Evolutionary conservation across 2,797 vertebrate genomes (phyloP).

Genomic region (Champsocephalus esox): DNA sequence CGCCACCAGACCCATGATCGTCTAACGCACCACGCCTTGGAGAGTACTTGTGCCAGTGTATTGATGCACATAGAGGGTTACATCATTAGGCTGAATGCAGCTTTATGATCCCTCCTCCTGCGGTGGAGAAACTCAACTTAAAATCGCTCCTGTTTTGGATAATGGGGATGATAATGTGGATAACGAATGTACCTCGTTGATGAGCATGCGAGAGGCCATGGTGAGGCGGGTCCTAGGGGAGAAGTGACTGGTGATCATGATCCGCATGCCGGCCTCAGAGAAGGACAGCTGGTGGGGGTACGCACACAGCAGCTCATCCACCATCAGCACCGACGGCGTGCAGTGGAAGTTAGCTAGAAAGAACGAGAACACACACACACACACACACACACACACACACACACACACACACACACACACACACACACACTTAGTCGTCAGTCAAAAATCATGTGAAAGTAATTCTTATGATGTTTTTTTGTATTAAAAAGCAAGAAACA

Average conservation of each 20-base stretch:
- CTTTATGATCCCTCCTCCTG: no score
- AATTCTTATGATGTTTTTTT: neutral
- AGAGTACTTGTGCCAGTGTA: no score
- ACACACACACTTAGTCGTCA: neutral
- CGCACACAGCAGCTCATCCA: slow-evolving; percentile 95
- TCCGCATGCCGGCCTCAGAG: slow-evolving; percentile 96
- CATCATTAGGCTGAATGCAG: no score
- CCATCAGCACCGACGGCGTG: slow-evolving; percentile 96
- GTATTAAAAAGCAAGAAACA: no score
- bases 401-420: slow-evolving; percentile 4
- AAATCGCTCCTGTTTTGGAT: neutral
- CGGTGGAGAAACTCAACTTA: no score
- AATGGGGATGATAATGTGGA: no score
- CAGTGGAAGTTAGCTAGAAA: slow-evolving; percentile 88
- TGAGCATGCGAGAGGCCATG: slow-evolving; percentile 98
- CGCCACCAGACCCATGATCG: no score
- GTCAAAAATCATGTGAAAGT: neutral
- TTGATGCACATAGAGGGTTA: no score
- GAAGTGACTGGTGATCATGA: slow-evolving; percentile 99
- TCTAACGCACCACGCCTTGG: no score
- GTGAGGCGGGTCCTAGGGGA: slow-evolving; percentile 97
- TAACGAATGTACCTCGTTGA: slow-evolving; percentile 90
- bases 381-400: neutral
- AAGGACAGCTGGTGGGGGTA: slow-evolving; percentile 98
- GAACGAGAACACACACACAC: slow-evolving; percentile 7